Evolutionary conservation across 2,888 invertebrate species (phyloP).

Genomic region (Phaedon cochleariae): DNA sequence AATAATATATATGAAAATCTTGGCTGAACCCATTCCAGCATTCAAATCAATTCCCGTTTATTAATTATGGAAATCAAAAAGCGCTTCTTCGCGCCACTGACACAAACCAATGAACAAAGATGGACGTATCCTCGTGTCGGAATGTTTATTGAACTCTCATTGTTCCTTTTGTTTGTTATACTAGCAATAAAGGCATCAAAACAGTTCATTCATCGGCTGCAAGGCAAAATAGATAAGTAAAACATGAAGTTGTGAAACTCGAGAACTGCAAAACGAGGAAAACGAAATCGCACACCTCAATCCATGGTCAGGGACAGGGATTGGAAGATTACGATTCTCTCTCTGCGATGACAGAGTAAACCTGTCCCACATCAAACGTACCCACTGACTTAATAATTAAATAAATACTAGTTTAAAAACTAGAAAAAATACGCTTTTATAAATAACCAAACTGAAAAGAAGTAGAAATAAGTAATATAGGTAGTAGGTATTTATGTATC

Average conservation of each 20-base stretch:
- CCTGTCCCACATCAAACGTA: too few relatives aligned
- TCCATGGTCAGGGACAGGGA: conserved; percentile 13
- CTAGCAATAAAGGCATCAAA: conserved; percentile 60
- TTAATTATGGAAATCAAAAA: too few relatives aligned
- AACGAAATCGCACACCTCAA: background rate
- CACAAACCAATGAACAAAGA: conserved; percentile 47
- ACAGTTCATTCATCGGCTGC: conserved; percentile 59
- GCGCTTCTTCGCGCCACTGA: conserved; percentile 25
- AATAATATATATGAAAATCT: too few relatives aligned
- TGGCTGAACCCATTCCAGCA: too few relatives aligned
- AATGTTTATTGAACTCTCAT: conserved; percentile 56
- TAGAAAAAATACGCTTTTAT: too few relatives aligned
- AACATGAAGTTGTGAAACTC: conserved; percentile 57
- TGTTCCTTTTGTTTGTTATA: conserved; percentile 57
- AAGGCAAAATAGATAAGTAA: conserved; percentile 56
- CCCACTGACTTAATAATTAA: too few relatives aligned
- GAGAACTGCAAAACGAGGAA: conserved; percentile 52
- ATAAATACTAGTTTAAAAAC: too few relatives aligned
- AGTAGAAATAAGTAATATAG: too few relatives aligned
- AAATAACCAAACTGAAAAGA: too few relatives aligned
- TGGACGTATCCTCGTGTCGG: conserved; percentile 52
- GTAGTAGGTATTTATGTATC: too few relatives aligned
- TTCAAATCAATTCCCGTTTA: too few relatives aligned
- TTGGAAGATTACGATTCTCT: background rate
- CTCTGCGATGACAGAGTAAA: too few relatives aligned